These are phyloP conservation scores for Zoanthus sansibaricus DNA, from an alignment of 92 coral and sea anemone species.

Conservation along the genomic window DNA sequence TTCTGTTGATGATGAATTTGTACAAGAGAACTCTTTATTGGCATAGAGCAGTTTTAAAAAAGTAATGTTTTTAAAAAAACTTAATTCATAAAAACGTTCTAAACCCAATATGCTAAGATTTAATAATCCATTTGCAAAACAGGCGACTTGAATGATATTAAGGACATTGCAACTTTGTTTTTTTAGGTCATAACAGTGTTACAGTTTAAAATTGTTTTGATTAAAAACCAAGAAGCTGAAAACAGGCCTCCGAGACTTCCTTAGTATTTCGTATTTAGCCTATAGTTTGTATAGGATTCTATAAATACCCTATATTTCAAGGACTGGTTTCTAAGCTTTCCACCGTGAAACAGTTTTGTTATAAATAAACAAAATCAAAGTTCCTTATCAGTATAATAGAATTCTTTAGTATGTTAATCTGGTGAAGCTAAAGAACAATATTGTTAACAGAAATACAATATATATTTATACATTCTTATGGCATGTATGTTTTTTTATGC, in stretches of 20 bases:
- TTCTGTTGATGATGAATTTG: constrained; percentile 14
- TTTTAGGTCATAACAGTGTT: neutral
- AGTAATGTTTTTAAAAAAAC: neutral
- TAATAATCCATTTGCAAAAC: constrained; percentile 3
- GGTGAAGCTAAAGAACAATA: too few species aligned
- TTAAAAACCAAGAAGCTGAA: neutral
- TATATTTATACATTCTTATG: too few species aligned
- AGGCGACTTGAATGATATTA: neutral
- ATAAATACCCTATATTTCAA: too few species aligned
- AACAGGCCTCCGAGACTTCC: too few species aligned
- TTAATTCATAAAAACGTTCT: neutral
- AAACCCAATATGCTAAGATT: neutral
- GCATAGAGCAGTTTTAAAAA: constrained; percentile 8
- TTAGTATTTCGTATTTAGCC: neutral
- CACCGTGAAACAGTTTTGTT: too few species aligned
- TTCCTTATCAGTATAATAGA: too few species aligned
- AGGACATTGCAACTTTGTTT: constrained; percentile 19
- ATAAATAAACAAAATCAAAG: too few species aligned
- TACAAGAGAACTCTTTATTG: neutral
- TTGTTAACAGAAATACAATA: too few species aligned
- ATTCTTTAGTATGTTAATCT: too few species aligned
- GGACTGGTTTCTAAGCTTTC: too few species aligned
- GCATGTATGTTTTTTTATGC: too few species aligned
- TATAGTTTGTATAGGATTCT: too few species aligned
- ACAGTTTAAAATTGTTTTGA: neutral